Evolutionary conservation across 2,113 vertebrate genomes (phyloP), one percentile per base, ranked within the genome.

Genomic region (Pogona vitticeps): DNA sequence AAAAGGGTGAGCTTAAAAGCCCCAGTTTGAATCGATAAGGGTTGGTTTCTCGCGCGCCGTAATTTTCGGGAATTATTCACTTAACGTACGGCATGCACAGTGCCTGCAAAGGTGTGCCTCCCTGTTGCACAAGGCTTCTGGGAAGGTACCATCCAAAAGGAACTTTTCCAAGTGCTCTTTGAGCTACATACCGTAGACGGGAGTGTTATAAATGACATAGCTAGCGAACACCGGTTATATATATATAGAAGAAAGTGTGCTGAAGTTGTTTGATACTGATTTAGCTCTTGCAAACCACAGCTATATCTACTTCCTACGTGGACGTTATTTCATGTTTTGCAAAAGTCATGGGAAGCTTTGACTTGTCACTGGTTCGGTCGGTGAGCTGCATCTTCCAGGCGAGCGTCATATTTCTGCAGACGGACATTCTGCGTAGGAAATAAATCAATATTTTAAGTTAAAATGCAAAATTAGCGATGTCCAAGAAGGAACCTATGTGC

Each of bases 371-470:
- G 20, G 46, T 52, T 52, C 46, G 46, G 46, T 10, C 46, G 46
- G 46, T 5, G 46, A 52, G 46, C 5, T 65, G 28, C 28, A 23
- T 21, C 31, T 59, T 12, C 59, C 33, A 20, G 20, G 21, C 3
- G 33, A 61, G 26, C 42, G 31, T 12, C 52, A 26, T 28, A 40
- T 38, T 52, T 61, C 26, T 73, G 68, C n/a, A 76, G 40, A 67
- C 26, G 1, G 23, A 38, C 42, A 28, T 78, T 77, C 33, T 42
- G 26, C 3, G 42, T 13, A 59, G 36, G 26, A 84, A 31, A 73
- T 52, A 40, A 87, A 23, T 31, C 0, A 0, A 52, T 52, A 52
- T n/a, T 2, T 40, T 28, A 58, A 8, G n/a, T n/a, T n/a, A n/a
- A 52, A 52, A 10, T 52, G 46, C 46, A 52, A 52, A 52, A 52